A percentile compares a stretch with the other conserved stretches of the same genome.
phyloP scores from a whole-genome alignment of 2,113 vertebrate genomes.

The Mormyrus lacerda region DNA sequence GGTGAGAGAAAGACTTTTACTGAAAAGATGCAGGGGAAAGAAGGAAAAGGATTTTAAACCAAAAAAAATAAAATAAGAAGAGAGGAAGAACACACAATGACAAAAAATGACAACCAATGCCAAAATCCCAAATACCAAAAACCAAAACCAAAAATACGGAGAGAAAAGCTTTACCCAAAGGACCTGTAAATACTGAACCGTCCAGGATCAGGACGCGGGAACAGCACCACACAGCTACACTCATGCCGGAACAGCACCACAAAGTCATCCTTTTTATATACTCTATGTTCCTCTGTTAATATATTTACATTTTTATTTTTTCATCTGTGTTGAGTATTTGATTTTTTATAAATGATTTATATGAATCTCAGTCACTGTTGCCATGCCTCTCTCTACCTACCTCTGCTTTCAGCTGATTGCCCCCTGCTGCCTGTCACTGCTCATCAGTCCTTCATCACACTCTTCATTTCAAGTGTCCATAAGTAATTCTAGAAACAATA shows the following conservation, averaged over 20 bases:
- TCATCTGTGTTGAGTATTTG: constrained; percentile 18
- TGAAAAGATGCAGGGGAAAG: constrained; percentile 55
- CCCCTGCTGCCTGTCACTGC: not conserved
- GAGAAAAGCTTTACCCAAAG: constrained; percentile 76
- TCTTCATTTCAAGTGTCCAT: constrained; percentile 17
- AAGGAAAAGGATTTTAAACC: constrained; percentile 60
- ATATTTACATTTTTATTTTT: constrained; percentile 35
- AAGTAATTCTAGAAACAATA: not conserved
- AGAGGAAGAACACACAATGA: constrained; percentile 57
- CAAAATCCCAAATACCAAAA: constrained; percentile 74
- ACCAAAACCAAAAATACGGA: constrained; percentile 71
- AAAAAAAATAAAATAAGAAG: constrained; percentile 64
- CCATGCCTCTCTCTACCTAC: constrained; percentile 44
- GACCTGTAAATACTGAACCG: constrained; percentile 69
- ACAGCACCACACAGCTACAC: not conserved
- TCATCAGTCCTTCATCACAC: constrained; percentile 6
- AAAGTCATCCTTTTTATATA: not conserved
- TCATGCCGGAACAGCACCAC: not conserved
- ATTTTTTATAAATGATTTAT: constrained; percentile 41
- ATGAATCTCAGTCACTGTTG: constrained; percentile 21
- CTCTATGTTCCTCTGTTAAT: not conserved
- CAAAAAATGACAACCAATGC: constrained; percentile 64
- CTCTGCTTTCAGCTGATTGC: constrained; percentile 45
- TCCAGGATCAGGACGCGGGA: constrained; percentile 55
- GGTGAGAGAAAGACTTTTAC: constrained; percentile 41